phyloP scores from a whole-genome alignment of 2,888 invertebrate species.

The Pristionchus japonicus region DNA sequence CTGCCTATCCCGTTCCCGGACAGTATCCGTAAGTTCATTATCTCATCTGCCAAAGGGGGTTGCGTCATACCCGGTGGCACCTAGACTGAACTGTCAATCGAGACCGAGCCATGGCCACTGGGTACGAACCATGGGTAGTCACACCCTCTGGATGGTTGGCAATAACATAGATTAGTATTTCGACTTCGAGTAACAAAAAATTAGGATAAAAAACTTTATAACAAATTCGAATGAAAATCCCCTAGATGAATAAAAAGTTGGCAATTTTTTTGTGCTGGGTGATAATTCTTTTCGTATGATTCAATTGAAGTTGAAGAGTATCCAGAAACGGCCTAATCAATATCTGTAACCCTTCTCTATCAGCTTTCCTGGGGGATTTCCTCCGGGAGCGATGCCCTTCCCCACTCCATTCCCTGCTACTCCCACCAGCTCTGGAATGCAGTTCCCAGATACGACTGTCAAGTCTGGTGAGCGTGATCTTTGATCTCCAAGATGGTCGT shows the following conservation, averaged over 20 bases:
- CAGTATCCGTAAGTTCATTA: not conserved
- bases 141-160: not conserved
- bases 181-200: not conserved
- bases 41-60: not conserved
- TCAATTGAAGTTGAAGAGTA: too few species aligned
- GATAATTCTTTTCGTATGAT: too few species aligned
- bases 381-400: not conserved
- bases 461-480: constrained; percentile 27
- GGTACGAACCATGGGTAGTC: not conserved
- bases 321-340: too few species aligned
- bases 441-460: constrained; percentile 33
- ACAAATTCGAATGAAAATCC: too few species aligned
- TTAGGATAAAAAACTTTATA: too few species aligned
- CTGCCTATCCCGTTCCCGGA: not conserved
- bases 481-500: not conserved
- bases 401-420: not conserved
- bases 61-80: not conserved
- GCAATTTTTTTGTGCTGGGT: too few species aligned
- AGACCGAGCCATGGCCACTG: not conserved
- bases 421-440: not conserved
- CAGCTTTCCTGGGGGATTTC: not conserved
- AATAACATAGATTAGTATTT: not conserved
- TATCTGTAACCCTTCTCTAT: too few species aligned
- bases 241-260: too few species aligned
- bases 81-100: not conserved